These are phyloP conservation scores for Ariopsis seemanni DNA, from an alignment of 2,113 vertebrate species.

Conservation along the genomic window DNA sequence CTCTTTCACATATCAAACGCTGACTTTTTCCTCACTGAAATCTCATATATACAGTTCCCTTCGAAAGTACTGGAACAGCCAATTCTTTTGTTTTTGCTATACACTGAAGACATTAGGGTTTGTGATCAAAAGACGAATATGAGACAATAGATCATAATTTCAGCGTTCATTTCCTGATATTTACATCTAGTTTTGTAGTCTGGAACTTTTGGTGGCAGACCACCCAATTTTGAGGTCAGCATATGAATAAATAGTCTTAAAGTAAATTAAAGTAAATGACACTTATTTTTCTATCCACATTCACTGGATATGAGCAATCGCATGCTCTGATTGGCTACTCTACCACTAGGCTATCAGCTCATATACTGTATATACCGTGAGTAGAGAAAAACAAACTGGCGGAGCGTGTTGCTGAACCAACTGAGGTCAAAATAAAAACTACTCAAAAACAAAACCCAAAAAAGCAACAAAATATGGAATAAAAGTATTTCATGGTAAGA, in stretches of 20 bases:
- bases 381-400: too few relatives aligned
- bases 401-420: too few relatives aligned
- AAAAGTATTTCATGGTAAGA: too few relatives aligned
- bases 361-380: too few relatives aligned
- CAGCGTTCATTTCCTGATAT: background rate
- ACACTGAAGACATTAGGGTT: background rate
- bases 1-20: background rate
- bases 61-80: background rate
- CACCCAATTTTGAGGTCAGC: background rate
- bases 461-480: too few relatives aligned
- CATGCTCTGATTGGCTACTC: too few relatives aligned
- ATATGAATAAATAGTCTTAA: background rate
- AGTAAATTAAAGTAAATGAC: background rate
- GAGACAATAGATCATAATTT: background rate
- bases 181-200: background rate
- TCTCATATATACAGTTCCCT: background rate
- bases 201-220: background rate
- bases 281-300: background rate
- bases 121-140: background rate
- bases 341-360: too few relatives aligned
- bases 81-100: background rate
- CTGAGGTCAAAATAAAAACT: too few relatives aligned
- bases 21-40: background rate
- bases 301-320: too few relatives aligned
- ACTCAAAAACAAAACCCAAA: too few relatives aligned